Percentiles rank a stretch among this genome's conserved stretches.
These are phyloP conservation scores for Cephus nigrinus DNA, from an alignment of 2,888 invertebrate species.

Conservation along the genomic window DNA sequence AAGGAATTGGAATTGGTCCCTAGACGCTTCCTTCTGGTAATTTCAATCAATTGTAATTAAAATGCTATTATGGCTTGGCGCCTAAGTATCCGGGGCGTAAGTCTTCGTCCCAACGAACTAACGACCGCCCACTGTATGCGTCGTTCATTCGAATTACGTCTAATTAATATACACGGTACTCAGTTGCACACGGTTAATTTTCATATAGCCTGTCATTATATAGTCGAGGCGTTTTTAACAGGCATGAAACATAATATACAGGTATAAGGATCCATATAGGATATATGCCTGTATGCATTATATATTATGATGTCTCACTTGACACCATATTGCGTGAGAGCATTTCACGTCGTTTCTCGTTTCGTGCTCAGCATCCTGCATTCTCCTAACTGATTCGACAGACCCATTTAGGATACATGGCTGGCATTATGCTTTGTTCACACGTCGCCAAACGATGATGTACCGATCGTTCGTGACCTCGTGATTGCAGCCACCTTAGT, in stretches of 20 bases:
- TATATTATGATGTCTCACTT: background rate
- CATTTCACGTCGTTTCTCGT: background rate
- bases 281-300: background rate
- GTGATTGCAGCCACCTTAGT: background rate
- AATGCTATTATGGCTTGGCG: constrained; percentile 21
- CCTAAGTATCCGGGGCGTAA: constrained; percentile 7
- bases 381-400: background rate
- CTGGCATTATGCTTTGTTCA: background rate
- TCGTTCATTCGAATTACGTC: constrained; percentile 1
- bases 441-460: background rate
- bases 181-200: constrained; percentile 4
- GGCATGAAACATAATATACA: background rate
- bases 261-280: background rate
- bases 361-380: background rate
- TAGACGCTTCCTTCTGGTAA: background rate
- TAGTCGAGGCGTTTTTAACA: background rate
- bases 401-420: background rate
- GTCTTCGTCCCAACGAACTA: background rate
- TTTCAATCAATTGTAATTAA: constrained; percentile 25
- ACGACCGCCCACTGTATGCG: constrained; percentile 9
- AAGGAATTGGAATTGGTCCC: background rate
- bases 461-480: background rate
- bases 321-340: background rate
- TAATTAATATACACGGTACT: constrained; percentile 10
- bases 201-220: background rate